These are phyloP conservation scores for Emydura subglobosa DNA, from an alignment of 2,113 vertebrate genomes.

Conservation along the genomic window DNA sequence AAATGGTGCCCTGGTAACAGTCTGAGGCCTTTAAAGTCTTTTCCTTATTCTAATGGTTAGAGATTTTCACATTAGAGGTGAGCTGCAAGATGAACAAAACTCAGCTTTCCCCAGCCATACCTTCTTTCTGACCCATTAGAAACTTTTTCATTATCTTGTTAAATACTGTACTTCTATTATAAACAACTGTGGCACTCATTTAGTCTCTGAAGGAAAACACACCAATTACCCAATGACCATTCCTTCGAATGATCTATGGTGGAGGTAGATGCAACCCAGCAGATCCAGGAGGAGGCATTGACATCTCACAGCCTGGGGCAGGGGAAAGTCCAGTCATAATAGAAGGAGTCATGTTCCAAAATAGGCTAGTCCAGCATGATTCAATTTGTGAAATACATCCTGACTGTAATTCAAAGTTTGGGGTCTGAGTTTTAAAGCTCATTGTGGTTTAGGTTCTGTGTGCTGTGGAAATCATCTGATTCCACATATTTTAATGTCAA, in stretches of 20 bases:
- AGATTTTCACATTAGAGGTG: conserved; percentile 52
- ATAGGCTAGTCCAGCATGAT: conserved; percentile 59
- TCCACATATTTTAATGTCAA: not conserved
- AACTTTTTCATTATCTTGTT: not conserved
- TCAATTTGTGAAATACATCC: conserved; percentile 71
- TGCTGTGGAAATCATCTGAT: conserved; percentile 4
- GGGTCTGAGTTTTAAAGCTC: conserved; percentile 57
- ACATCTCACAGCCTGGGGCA: conserved; percentile 59
- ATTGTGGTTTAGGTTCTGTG: not conserved
- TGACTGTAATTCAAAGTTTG: conserved; percentile 63
- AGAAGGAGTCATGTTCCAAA: conserved; percentile 66
- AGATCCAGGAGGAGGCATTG: not conserved
- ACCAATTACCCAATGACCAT: not conserved
- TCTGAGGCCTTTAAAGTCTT: conserved; percentile 69
- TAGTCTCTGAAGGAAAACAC: not conserved
- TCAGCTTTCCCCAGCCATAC: not conserved
- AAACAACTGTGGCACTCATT: not conserved
- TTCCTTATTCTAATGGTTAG: conserved; percentile 69
- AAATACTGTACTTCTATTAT: not conserved
- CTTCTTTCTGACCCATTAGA: not conserved
- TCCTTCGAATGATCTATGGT: not conserved
- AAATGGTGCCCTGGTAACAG: conserved; percentile 76
- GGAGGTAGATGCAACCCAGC: conserved; percentile 36
- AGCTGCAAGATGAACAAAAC: conserved; percentile 48
- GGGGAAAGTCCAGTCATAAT: not conserved